A percentile compares a stretch with the other conserved stretches of the same genome.
Conservation (phyloP, 2,113 vertebrate genomes). For the Barbus barbus region DNA sequence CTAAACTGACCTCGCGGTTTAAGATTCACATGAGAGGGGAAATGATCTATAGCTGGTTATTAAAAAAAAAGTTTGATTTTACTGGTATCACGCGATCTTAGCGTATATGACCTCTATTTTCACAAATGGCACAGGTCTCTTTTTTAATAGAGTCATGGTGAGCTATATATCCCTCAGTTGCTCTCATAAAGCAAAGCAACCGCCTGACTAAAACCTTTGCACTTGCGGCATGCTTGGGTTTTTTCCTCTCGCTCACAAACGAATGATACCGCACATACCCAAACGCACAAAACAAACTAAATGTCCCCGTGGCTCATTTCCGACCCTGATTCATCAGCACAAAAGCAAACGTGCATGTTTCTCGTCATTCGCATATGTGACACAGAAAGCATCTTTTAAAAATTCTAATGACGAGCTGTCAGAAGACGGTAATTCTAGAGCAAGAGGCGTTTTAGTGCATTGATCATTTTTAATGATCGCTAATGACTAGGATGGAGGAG, state of each 20-base stretch:
- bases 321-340: neutral
- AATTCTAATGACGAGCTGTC: neutral
- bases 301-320: neutral
- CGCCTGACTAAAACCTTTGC: conserved; percentile 73
- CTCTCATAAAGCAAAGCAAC: conserved; percentile 75
- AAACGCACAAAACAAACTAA: conserved; percentile 43
- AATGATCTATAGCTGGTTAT: conserved; percentile 76
- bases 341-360: neutral
- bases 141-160: conserved; percentile 81
- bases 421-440: neutral
- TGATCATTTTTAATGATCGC: neutral
- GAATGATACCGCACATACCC: conserved; percentile 55
- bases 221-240: conserved; percentile 72
- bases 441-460: neutral
- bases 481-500: conserved; percentile 4
- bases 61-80: conserved; percentile 83
- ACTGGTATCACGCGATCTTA: conserved; percentile 77
- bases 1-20: conserved; percentile 65
- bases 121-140: conserved; percentile 77
- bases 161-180: conserved; percentile 76
- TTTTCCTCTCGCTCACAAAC: conserved; percentile 61
- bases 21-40: conserved; percentile 63
- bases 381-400: neutral
- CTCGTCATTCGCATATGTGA: neutral
- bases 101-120: conserved; percentile 81